Evolutionary conservation across 2,888 invertebrate genomes (phyloP), one percentile per base, ranked within the genome.

Genomic region (Andricus quercusramuli): DNA sequence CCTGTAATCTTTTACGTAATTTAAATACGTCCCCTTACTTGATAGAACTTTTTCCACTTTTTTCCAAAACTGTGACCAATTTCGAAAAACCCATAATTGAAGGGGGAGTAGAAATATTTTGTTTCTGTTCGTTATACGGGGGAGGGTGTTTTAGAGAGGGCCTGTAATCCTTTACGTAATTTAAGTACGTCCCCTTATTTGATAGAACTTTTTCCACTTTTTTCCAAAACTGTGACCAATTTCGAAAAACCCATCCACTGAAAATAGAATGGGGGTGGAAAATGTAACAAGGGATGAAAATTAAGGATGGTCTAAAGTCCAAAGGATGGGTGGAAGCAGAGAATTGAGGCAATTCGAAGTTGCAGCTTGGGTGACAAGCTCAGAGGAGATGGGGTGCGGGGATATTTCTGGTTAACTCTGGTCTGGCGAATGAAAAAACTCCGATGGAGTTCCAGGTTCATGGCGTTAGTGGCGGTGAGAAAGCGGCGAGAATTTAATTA

Each of bases 401-500:
- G 78, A 78, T 78, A 79, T 74, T 79, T 82, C 83, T 83, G 82
- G 79, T 82, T 82, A 82, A 83, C 83, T 82, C 81, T 70, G 78
- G 44, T 82, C 81, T 70, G 78, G 37, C 68, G 84, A 84, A 84
- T 83, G 83, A 82, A 84, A 84, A 84, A 84, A 83, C 83, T 83
- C 84, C 64, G 79, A 79, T 80, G 79, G 83, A 84, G 84, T 84
- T 83, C 80, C 82, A 83, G 80, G 80, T 83, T 47, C 81, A 82
- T 79, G 68, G 79, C 74, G 13, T 56, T 74, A 32, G 56, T 74
- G 74, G 74, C 74, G 77, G 77, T 66, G 80, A 82, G 83, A 84
- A 84, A 84, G 85, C 85, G 82, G 84, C 84, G 86, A 85, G 88
- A 89, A 91, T 91, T 91, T 90, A 91, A 91, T 91, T 91, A 91